Conservation (phyloP, 1,140 invertebrate genomes). For the Schlechtendalia chinensis region DNA sequence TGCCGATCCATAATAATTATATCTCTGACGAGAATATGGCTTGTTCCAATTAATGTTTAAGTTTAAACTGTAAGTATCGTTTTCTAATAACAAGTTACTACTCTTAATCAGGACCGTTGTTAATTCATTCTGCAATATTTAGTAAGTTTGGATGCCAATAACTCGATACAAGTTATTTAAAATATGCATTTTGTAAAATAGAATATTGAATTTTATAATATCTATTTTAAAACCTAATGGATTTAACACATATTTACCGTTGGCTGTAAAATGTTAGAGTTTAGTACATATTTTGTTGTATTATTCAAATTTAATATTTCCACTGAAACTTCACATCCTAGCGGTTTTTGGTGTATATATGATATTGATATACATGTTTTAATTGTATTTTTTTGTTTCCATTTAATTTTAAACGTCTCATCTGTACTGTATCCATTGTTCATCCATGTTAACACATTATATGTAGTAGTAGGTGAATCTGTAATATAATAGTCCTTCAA, state of each 20-base stretch:
- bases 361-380: slow-evolving; percentile 21
- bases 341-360: not conserved
- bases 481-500: no score
- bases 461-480: no score
- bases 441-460: not conserved
- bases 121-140: not conserved
- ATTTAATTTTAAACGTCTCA: not conserved
- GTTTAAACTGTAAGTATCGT: not conserved
- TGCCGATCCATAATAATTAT: no score
- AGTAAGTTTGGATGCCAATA: not conserved
- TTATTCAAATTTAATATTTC: not conserved
- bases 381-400: slow-evolving; percentile 11
- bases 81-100: not conserved
- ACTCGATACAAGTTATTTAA: no score
- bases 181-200: not conserved
- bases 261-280: not conserved
- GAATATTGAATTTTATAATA: not conserved
- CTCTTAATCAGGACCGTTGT: not conserved
- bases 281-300: no score
- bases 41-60: not conserved
- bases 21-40: no score
- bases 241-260: not conserved
- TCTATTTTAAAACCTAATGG: not conserved
- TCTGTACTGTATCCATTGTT: not conserved
- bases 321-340: not conserved